Percentiles rank a stretch among this genome's conserved stretches.
These are phyloP conservation scores for Nansenia antarctica DNA, from an alignment of 2,113 vertebrate genomes.

Conservation along the genomic window DNA sequence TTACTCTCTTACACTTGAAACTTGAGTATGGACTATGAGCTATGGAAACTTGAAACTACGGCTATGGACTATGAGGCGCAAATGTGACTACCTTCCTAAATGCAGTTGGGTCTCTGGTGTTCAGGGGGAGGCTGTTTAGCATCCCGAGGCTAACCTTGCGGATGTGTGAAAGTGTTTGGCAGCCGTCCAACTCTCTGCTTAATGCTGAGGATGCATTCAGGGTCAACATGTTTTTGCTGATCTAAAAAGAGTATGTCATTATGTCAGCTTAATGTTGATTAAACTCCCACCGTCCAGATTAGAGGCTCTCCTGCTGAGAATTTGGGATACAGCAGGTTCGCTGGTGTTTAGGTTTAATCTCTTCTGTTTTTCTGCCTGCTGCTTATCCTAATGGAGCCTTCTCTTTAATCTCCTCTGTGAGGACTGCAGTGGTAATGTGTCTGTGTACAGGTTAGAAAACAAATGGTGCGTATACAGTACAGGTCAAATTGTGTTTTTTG, in stretches of 20 bases:
- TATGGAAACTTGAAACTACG: no score
- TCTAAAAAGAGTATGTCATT: conserved; percentile 1
- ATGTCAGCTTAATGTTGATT: conserved; percentile 17
- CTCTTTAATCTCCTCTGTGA: not conserved
- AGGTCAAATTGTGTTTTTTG: not conserved
- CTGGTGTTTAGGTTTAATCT: not conserved
- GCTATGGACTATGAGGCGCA: no score
- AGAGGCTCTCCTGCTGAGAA: not conserved
- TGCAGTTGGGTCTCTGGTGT: not conserved
- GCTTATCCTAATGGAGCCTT: not conserved
- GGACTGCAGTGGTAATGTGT: not conserved
- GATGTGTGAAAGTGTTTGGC: conserved; percentile 16
- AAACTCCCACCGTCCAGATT: conserved; percentile 7
- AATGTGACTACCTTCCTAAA: no score
- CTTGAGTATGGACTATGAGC: no score
- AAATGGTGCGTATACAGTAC: not conserved
- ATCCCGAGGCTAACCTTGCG: conserved; percentile 27
- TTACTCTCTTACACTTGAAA: no score
- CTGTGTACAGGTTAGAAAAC: not conserved
- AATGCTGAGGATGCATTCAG: not conserved
- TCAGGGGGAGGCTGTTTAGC: not conserved
- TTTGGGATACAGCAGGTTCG: not conserved
- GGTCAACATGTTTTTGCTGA: conserved; percentile 1
- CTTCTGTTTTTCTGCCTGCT: not conserved
- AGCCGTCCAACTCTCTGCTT: not conserved